Evolutionary conservation across 2,797 vertebrate genomes (phyloP), one percentile per base, ranked within the genome.

Genomic region (Peromyscus eremicus): DNA sequence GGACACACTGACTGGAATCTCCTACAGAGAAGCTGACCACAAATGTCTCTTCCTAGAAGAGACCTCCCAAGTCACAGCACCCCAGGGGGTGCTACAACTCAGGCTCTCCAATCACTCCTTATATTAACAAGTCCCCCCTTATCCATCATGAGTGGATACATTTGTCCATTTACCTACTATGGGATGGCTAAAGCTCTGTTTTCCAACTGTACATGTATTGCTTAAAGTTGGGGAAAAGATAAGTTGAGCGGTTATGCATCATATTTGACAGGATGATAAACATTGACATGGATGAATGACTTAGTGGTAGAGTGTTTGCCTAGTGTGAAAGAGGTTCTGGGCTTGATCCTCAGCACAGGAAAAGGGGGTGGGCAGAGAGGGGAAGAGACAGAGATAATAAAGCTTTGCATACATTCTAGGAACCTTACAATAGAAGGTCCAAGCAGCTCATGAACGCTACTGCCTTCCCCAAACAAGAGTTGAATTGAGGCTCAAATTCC

Each of bases 221-320:
- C 40, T 95, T 57, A 82, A 88, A 87, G 32, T 79, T 90, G n/a
- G 6, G 23, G 21, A 46, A 37, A 86, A 75, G 23, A 55, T 43
- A 64, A 5, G 34, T 4, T 52, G 32, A 62, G 0, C 83, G 32
- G 7, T 46, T 37, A 29, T 43, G 7, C 16, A 64, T 60, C 14
- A 40, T 21, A 92, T 0, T 3, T 79, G 88, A 92, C 21, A 75
- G 89, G 76, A 46, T 14, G 29, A 81, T 81, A 60, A 84, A 90
- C 71, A 29, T 0, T 95, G 49, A 60, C 12, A 6, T 60, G 49
- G 4, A n/a, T 2, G 7, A 32, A 10, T 49, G 32, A 34, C 12
- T 49, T 21, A 64, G 17, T 12, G 8, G 37, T 55, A 12, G 27
- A 76, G n/a, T 11, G 2, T 46, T 79, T 86, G 32, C 40, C 60